A percentile compares a stretch with the other conserved stretches of the same genome.
phyloP scores from a whole-genome alignment of 2,888 invertebrate species.

The Drosophila melanosoma region DNA sequence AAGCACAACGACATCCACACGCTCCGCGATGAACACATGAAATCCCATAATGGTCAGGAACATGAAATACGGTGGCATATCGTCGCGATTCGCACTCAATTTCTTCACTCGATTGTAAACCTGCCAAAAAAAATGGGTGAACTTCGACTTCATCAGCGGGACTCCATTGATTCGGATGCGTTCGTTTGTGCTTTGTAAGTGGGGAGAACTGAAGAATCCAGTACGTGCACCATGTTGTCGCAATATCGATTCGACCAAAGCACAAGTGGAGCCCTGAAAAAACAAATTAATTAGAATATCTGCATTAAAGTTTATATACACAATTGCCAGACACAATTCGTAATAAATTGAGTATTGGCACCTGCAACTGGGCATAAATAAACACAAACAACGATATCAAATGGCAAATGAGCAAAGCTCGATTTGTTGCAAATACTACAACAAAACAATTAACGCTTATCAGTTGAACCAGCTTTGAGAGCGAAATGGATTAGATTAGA shows the following conservation, averaged over 20 bases:
- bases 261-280: constrained; percentile 94
- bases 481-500: constrained; percentile 5
- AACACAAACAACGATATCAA: constrained; percentile 6
- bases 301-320: no score
- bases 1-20: constrained; percentile 95
- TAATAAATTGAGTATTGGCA: not conserved
- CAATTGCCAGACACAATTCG: not conserved
- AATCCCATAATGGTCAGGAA: constrained; percentile 97
- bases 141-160: constrained; percentile 90
- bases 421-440: not conserved
- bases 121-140: constrained; percentile 92
- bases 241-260: constrained; percentile 95
- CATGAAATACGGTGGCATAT: constrained; percentile 97
- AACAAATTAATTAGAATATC: not conserved
- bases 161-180: constrained; percentile 94
- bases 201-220: constrained; percentile 98
- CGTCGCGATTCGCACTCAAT: constrained; percentile 86
- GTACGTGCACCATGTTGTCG: constrained; percentile 93
- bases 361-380: not conserved
- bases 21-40: constrained; percentile 93
- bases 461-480: constrained; percentile 22
- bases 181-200: constrained; percentile 95
- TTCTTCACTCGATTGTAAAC: constrained; percentile 89
- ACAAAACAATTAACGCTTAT: constrained; percentile 24
- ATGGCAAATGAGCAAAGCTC: constrained; percentile 8